A percentile compares a stretch with the other conserved stretches of the same genome.
These are phyloP conservation scores for Pangasius djambal DNA, from an alignment of 2,797 vertebrate genomes.

Conservation along the genomic window DNA sequence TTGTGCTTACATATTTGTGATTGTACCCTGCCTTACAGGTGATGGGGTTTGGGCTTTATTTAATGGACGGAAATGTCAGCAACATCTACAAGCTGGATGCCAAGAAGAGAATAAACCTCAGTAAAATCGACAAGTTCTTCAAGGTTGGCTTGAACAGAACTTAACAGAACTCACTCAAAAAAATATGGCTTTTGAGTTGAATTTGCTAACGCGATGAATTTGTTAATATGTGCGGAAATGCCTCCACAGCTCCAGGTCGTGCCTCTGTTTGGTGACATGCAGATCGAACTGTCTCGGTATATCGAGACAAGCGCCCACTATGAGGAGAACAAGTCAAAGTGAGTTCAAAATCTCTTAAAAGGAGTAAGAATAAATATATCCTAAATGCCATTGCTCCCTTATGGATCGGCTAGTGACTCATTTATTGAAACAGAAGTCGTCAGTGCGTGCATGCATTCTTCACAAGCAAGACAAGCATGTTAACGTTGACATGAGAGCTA, in stretches of 20 bases:
- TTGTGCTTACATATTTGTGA: neutral
- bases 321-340: constrained; percentile 93
- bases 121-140: constrained; percentile 90
- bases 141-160: constrained; percentile 74
- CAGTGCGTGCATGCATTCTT: neutral
- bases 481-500: neutral
- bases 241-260: constrained; percentile 87
- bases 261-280: constrained; percentile 90
- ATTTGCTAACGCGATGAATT: neutral
- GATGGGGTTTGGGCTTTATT: constrained; percentile 88
- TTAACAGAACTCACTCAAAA: neutral
- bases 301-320: constrained; percentile 93
- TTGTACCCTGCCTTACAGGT: constrained; percentile 67
- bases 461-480: neutral
- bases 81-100: constrained; percentile 89
- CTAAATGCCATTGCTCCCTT: neutral
- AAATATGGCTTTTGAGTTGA: neutral
- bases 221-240: constrained; percentile 4
- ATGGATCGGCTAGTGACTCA: neutral
- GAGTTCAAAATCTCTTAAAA: constrained; percentile 61
- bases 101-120: constrained; percentile 89
- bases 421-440: neutral
- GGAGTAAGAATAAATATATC: neutral
- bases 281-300: constrained; percentile 91
- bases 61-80: constrained; percentile 89